phyloP scores from a whole-genome alignment of 2,888 invertebrate genomes.

The Eurytoma californica region DNA sequence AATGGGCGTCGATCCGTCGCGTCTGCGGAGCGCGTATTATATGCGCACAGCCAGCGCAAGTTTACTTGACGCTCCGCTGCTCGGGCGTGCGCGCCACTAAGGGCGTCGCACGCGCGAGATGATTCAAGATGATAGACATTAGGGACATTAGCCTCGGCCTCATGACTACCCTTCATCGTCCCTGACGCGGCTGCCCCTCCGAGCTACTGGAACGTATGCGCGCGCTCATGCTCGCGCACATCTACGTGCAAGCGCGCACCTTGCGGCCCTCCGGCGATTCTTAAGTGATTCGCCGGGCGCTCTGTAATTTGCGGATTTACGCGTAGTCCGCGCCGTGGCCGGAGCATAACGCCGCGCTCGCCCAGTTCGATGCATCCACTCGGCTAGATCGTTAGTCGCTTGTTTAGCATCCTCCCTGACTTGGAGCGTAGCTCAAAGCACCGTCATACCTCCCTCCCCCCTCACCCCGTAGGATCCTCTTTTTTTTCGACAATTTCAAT shows the following conservation, averaged over 20 bases:
- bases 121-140: slow-evolving; percentile 73
- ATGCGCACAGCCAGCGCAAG: neutral
- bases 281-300: slow-evolving; percentile 64
- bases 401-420: slow-evolving; percentile 6
- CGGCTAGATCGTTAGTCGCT: slow-evolving; percentile 25
- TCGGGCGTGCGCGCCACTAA: slow-evolving; percentile 12
- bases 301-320: slow-evolving; percentile 61
- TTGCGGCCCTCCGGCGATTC: slow-evolving; percentile 11
- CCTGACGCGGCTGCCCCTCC: slow-evolving; percentile 2
- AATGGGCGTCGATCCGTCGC: slow-evolving; percentile 8
- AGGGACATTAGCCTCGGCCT: slow-evolving; percentile 69
- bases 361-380: neutral
- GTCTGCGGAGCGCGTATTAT: neutral
- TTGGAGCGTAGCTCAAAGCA: neutral
- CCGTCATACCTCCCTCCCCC: too few species aligned
- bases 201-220: slow-evolving; percentile 17
- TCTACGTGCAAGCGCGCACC: neutral
- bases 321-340: slow-evolving; percentile 37
- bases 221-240: neutral
- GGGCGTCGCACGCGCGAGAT: slow-evolving; percentile 65
- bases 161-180: slow-evolving; percentile 52
- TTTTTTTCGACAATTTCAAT: slow-evolving; percentile 8
- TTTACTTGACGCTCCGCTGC: neutral
- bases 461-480: neutral
- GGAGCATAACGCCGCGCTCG: too few species aligned